phyloP scores from a whole-genome alignment of 2,797 vertebrate species.

The Odontamblyopus lacepedii region DNA sequence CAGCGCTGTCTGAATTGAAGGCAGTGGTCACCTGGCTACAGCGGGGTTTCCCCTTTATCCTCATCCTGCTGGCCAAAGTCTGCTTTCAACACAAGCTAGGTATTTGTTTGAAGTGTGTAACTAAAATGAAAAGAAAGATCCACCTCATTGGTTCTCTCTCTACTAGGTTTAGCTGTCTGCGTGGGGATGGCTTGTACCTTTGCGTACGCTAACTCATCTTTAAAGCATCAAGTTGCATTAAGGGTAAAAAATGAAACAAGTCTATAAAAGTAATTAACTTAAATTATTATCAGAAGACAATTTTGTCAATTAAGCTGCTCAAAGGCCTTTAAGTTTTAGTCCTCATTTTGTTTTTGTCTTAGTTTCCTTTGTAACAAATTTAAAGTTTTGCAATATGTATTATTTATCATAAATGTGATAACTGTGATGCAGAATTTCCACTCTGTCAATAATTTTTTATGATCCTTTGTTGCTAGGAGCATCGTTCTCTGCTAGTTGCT shows the following conservation, averaged over 20 bases:
- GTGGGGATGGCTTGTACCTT: conserved; percentile 98
- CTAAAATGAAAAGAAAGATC: neutral
- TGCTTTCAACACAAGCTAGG: conserved; percentile 98
- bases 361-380: no score
- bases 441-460: neutral
- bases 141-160: conserved; percentile 26
- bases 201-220: conserved; percentile 90
- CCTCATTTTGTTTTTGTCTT: neutral
- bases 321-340: neutral
- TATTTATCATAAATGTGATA: neutral
- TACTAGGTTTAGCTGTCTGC: conserved; percentile 91
- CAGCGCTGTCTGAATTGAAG: conserved; percentile 92
- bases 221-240: conserved; percentile 94
- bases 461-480: conserved; percentile 79
- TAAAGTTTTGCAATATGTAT: no score
- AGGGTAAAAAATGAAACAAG: conserved; percentile 76
- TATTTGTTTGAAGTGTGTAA: conserved; percentile 49
- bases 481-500: conserved; percentile 88
- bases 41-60: conserved; percentile 95
- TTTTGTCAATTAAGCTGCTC: no score
- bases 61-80: conserved; percentile 94
- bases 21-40: conserved; percentile 93
- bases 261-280: neutral
- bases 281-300: no score
- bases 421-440: neutral